phyloP scores from a whole-genome alignment of 2,888 invertebrate species.

The Eristalinus sepulchralis region DNA sequence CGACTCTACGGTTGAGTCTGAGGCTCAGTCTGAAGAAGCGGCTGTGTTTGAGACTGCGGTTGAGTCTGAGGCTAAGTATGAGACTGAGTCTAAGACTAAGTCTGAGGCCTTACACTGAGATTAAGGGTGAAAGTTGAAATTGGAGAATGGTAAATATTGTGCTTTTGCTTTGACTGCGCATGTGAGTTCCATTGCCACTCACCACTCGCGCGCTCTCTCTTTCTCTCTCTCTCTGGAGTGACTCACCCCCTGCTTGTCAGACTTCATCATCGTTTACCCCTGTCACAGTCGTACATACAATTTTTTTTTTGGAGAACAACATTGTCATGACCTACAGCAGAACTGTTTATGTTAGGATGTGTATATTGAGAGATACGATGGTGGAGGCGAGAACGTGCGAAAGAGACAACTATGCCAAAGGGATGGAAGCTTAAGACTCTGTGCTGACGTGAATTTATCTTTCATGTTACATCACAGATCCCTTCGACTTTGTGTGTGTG shows the following conservation, averaged over 20 bases:
- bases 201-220: not conserved
- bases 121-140: no score
- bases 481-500: not conserved
- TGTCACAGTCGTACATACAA: not conserved
- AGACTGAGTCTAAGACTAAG: no score
- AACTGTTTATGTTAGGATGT: constrained; percentile 33
- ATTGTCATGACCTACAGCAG: constrained; percentile 56
- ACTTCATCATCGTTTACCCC: not conserved
- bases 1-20: no score
- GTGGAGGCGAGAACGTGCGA: not conserved
- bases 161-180: no score
- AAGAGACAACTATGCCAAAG: not conserved
- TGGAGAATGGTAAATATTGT: no score
- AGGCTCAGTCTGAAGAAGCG: no score
- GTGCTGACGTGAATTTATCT: not conserved
- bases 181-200: no score
- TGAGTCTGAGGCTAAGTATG: no score
- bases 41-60: no score
- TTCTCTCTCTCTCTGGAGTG: not conserved
- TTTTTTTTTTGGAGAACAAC: not conserved
- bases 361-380: not conserved
- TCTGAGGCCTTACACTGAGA: no score
- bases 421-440: constrained; percentile 6
- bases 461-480: constrained; percentile 39
- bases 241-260: not conserved